Base-by-base conservation (phyloP, 2,113 vertebrate genomes). In the Caloenas nicobarica region DNA sequence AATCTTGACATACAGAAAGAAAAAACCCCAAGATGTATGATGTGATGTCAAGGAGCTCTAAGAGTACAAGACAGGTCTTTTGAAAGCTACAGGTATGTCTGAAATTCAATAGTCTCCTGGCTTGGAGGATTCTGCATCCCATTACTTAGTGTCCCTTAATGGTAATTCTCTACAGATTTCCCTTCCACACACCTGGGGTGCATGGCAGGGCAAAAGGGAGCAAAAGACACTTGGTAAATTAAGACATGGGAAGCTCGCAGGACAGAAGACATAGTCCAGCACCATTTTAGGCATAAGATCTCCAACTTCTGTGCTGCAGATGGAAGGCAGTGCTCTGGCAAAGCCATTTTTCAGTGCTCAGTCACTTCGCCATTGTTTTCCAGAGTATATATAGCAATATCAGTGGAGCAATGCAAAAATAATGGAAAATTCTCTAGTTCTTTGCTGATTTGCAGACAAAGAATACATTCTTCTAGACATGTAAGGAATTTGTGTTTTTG, bases 1-100 rank as follows among this genome's bases (percentile, higher is more conserved):
- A 86, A 83, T 66, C 15, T 6, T 86, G 14, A 36, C 0, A 0
- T 24, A 60, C 0, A 1, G 54, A 70, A 69, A 83, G 28, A 15
- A 73, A 76, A 86, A 34, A 1, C 6, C 7, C 13, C 4, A 69
- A 85, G 36, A 65, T 40, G 16, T 2, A 4, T 33, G 16, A 53
- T 54, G 36, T 57, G 36, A 23, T 88, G 58, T 77, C 62, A 90
- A 81, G 72, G 57, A 76, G 19, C 40, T 81, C 6, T 62, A 38
- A 40, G 36, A 58, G 14, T 31, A 58, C 25, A 84, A 70, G 69
- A 36, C 28, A 61, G 31, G 25, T 16, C 17, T 10, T 29, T 5
- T 22, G 22, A 70, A 65, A 87, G 15, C 15, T 79, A 29, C 9
- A 69, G 48, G 40, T 24, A 9, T 40, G 29, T 76, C 22, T 88